phyloP scores from a whole-genome alignment of 2,113 vertebrate genomes.

The Monarcha castaneiventris region DNA sequence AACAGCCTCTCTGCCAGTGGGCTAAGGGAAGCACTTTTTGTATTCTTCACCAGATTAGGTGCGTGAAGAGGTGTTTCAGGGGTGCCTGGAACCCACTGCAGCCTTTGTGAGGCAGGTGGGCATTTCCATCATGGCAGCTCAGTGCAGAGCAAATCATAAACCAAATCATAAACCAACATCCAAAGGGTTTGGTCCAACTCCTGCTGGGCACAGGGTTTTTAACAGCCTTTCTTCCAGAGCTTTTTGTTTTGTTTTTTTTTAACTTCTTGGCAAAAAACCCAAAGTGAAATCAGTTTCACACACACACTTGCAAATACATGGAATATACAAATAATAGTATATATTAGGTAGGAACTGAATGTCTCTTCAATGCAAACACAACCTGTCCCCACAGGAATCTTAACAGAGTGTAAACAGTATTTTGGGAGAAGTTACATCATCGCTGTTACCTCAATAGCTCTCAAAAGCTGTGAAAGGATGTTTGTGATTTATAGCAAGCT shows the following conservation, averaged over 20 bases:
- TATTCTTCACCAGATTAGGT: not conserved
- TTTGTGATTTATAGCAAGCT: slow-evolving; percentile 5
- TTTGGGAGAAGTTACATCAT: slow-evolving; percentile 14
- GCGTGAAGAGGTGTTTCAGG: not conserved
- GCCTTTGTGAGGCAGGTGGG: not conserved
- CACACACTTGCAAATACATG: not conserved
- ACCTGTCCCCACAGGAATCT: not conserved
- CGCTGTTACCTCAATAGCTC: not conserved
- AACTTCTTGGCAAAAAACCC: not conserved
- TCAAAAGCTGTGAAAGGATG: slow-evolving; percentile 12
- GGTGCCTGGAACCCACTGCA: not conserved
- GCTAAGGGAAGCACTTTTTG: not conserved
- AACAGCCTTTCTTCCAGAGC: not conserved
- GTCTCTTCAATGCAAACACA: not conserved
- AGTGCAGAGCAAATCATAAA: not conserved
- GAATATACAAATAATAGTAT: not conserved
- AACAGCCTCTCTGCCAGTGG: rapidly evolving
- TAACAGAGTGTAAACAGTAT: not conserved
- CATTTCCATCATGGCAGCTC: rapidly evolving
- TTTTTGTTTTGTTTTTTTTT: no score
- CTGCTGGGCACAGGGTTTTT: not conserved
- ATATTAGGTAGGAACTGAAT: not conserved
- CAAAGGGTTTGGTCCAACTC: not conserved
- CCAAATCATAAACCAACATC: not conserved
- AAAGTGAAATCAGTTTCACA: not conserved